phyloP scores from a whole-genome alignment of 2,888 invertebrate species.

The Stenotaenia linearis region DNA sequence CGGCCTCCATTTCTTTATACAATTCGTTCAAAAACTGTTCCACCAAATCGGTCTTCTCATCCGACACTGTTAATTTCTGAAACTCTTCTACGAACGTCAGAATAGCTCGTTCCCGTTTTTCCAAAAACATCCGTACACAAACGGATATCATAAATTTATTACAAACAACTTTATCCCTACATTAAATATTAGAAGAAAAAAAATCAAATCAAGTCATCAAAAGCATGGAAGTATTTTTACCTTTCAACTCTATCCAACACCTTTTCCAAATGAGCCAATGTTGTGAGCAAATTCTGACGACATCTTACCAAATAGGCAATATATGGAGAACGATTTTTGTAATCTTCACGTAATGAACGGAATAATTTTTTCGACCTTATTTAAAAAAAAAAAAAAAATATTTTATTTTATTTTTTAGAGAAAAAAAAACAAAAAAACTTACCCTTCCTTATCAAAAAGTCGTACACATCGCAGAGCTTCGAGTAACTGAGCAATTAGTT shows the following conservation, averaged over 20 bases:
- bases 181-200: background rate
- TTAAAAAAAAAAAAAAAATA: conserved; percentile 38
- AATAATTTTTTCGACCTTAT: conserved; percentile 67
- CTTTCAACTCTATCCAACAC: conserved; percentile 49
- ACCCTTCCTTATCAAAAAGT: conserved; percentile 61
- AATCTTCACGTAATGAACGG: conserved; percentile 67
- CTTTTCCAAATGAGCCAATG: conserved; percentile 65
- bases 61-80: conserved; percentile 68
- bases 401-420: background rate
- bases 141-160: conserved; percentile 66
- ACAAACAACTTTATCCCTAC: conserved; percentile 62
- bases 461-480: conserved; percentile 75
- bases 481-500: conserved; percentile 69
- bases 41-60: conserved; percentile 79
- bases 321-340: conserved; percentile 69
- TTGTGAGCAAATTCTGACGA: conserved; percentile 70
- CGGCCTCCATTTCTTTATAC: conserved; percentile 58
- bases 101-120: conserved; percentile 67
- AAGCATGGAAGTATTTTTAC: conserved; percentile 39
- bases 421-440: conserved; percentile 35
- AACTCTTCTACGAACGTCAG: conserved; percentile 74
- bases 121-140: conserved; percentile 73
- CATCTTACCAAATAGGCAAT: conserved; percentile 74
- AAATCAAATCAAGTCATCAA: background rate
- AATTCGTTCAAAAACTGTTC: conserved; percentile 64